Base-by-base conservation (phyloP, 2,888 invertebrate species). In the Ennomos erosarius region DNA sequence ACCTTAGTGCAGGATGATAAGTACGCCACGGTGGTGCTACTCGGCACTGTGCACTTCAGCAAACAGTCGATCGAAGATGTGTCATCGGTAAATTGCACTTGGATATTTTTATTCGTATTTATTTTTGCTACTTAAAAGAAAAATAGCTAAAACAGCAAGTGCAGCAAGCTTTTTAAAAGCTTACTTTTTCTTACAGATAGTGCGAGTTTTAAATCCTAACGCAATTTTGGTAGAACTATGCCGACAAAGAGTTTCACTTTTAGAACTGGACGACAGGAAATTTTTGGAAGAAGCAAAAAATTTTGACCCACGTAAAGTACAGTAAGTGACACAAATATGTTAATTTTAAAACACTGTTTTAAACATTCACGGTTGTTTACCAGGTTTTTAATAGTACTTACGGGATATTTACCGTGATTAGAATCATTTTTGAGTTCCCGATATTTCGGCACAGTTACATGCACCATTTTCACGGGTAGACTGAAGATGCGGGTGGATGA, bases 21-120 rank as follows among this genome's bases (percentile, higher is more conserved):
- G 2, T 42, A 64, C 10, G 86, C 79, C 9, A 87, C 80, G 5
- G 91, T 92, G n/a, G 88, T 90, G 9, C 65, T 92, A 43, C 75
- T 92, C 52, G 92, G 92, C 42, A 92, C 92, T 0, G 91, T 92
- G 16, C 92, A 92, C 67, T 92, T 92, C 62, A 92, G 92, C 70
- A 90, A 89, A 72, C 75, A 88, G 64, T 92, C 92, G 1, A 81
- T 90, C 40, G 87, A 90, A 75, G 92, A 92, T 72, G 92, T 92
- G 53, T 75, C 87, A 38, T 62, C 85, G 82, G 91, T 87, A 70
- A 52, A n/a, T 53, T 26, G 26, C 26, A 49, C 59, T 12, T 9
- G 4, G 10, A 49, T 33, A 12, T 46, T 16, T 10, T 9, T 36
- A 38, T 40, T 44, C 34, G 6, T 26, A 26, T 8, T 51, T 44